phyloP scores from a whole-genome alignment of 1,140 invertebrate genomes.

The Ptiloglossa arizonensis region DNA sequence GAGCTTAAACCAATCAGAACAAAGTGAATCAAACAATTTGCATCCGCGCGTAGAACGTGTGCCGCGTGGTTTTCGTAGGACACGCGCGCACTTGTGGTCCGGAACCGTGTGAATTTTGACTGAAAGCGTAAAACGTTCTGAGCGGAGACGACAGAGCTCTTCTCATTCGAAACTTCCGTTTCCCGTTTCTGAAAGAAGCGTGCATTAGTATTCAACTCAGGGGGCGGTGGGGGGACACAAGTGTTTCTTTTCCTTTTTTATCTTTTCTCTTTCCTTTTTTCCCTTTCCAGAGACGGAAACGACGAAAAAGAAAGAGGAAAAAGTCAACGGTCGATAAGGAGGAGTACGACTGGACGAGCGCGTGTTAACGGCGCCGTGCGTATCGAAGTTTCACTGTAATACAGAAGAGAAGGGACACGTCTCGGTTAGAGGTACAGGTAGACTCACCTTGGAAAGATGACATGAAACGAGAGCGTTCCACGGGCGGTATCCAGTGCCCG shows the following conservation, averaged over 20 bases:
- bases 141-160: slow-evolving; percentile 31
- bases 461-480: slow-evolving; percentile 89
- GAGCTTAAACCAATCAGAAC: slow-evolving; percentile 76
- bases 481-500: slow-evolving; percentile 91
- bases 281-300: neutral
- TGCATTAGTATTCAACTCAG: slow-evolving; percentile 65
- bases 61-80: too few species aligned
- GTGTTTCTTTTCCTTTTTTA: neutral
- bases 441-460: slow-evolving; percentile 88
- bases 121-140: slow-evolving; percentile 57
- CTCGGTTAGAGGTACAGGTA: slow-evolving; percentile 62
- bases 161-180: slow-evolving; percentile 62
- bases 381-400: slow-evolving; percentile 81
- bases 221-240: too few species aligned
- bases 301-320: neutral
- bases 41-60: too few species aligned
- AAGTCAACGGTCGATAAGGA: neutral
- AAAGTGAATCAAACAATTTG: slow-evolving; percentile 55
- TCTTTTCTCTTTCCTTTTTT: neutral
- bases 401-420: slow-evolving; percentile 75
- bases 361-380: slow-evolving; percentile 18
- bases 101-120: slow-evolving; percentile 63
- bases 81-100: slow-evolving; percentile 55
- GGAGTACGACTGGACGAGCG: neutral
- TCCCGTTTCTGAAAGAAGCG: slow-evolving; percentile 75